Percentiles rank a stretch among this genome's conserved stretches.
Evolutionary conservation across 2,113 vertebrate species (phyloP).

Genomic region (Pseudonaja textilis): DNA sequence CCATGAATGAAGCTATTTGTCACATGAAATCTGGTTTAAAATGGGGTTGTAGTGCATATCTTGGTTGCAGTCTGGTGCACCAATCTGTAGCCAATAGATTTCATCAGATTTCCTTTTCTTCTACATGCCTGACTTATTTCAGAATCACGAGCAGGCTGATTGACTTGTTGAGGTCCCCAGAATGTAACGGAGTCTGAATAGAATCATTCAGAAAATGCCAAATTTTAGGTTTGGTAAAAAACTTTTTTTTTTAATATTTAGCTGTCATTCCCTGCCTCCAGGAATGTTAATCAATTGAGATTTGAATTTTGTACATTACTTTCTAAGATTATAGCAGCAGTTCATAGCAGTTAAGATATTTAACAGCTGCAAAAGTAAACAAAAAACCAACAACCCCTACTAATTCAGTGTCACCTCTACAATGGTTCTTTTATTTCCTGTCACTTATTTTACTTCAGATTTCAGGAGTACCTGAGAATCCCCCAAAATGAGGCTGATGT

Average conservation of each 20-base stretch:
- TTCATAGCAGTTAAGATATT: background rate
- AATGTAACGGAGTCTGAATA: background rate
- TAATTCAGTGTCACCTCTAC: background rate
- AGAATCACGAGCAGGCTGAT: background rate
- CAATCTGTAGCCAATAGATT: background rate
- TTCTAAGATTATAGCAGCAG: background rate
- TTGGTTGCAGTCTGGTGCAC: background rate
- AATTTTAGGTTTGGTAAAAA: background rate
- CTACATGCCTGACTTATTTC: background rate
- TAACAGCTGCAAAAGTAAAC: background rate
- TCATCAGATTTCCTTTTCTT: background rate
- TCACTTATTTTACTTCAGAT: background rate
- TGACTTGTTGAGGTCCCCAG: background rate
- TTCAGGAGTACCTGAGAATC: background rate
- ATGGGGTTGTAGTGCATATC: background rate
- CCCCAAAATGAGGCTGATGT: background rate
- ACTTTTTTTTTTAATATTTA: background rate
- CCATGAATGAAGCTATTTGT: background rate
- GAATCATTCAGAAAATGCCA: background rate
- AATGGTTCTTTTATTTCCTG: background rate
- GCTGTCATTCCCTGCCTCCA: background rate
- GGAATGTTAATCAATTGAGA: background rate
- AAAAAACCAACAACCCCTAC: background rate
- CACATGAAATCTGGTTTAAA: background rate
- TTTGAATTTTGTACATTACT: background rate